Base-by-base conservation (phyloP, 92 coral and sea anemone genomes). In the Zoanthus sociatus region DNA sequence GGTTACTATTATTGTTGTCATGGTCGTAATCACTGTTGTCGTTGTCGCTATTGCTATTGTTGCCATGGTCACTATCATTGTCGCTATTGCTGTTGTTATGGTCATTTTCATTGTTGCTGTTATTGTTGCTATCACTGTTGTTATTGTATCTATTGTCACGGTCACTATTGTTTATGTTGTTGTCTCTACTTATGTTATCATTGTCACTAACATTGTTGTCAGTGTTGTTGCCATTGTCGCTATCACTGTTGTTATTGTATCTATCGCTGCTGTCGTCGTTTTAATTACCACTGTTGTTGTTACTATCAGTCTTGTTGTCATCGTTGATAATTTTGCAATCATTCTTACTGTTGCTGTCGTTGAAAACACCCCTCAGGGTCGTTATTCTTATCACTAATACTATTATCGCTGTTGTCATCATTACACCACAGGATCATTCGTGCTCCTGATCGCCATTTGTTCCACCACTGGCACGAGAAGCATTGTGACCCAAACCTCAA, bases 391-490 rank as follows among this genome's bases (percentile, higher is more conserved):
- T 7, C 13, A 54, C 12, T 10, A 54, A 10, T 10, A 54, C 15
- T 9, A 54, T 53, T 9, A 53, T 53, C 60, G 1, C 15, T 9
- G 11, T 53, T 53, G 9, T 14, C 11, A 53, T 58, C 15, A 58
- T n/a, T 37, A 9, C 42, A 45, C 54, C 42, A 37, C 47, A 94
- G 98, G 87, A 93, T 96, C 33, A 91, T 96, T 18, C 95, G 98
- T 46, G 94, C 98, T 26, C 98, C 98, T 4, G 98, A 96, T 45
- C 82, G 98, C 54, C 94, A 92, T 54, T 86, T 95, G 21, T 95
- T 95, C 74, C 98, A 95, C 84, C 90, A 92, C 37, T 95, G 89
- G 82, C 98, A 95, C 89, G 93, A 92, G 64, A 95, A 95, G 86
- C 76, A 92, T 75, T 95, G 98, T 50, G 98, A 95, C 82, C 97